A percentile compares a stretch with the other conserved stretches of the same genome.
phyloP scores from a whole-genome alignment of 2,888 invertebrate genomes.

The Leptinotarsa rubiginosa region DNA sequence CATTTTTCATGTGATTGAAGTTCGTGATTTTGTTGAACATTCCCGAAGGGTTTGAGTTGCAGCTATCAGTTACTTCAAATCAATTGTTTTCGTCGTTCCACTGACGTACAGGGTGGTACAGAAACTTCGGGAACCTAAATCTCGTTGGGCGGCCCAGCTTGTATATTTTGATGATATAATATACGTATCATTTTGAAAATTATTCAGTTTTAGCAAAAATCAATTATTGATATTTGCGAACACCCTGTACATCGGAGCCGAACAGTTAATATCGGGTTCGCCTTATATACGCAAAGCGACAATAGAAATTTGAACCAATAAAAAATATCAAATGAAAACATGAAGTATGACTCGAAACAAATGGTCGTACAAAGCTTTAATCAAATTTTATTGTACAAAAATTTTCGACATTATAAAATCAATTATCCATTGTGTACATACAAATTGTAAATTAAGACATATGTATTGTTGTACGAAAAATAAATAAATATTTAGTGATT shows the following conservation, averaged over 20 bases:
- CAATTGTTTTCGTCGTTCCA: not conserved
- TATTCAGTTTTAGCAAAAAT: not conserved
- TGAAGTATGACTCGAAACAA: slow-evolving; percentile 37
- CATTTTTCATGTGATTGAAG: not conserved
- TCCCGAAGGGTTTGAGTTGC: slow-evolving; percentile 33
- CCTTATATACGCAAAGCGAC: slow-evolving; percentile 48
- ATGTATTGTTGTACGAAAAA: slow-evolving; percentile 65
- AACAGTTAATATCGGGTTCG: slow-evolving; percentile 26
- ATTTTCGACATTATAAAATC: slow-evolving; percentile 54
- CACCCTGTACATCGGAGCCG: not conserved
- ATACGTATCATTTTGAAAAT: too few species aligned
- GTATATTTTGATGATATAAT: too few species aligned
- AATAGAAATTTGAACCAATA: slow-evolving; percentile 52
- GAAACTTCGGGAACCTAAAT: too few species aligned
- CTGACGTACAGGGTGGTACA: slow-evolving; percentile 20
- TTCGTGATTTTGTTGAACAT: slow-evolving; percentile 27
- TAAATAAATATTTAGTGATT: slow-evolving; percentile 65
- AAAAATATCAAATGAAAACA: slow-evolving; percentile 45
- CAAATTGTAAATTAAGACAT: slow-evolving; percentile 58
- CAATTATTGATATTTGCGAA: not conserved
- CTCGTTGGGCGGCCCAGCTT: too few species aligned
- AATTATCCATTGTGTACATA: slow-evolving; percentile 58
- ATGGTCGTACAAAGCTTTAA: slow-evolving; percentile 59
- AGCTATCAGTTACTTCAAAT: slow-evolving; percentile 10
- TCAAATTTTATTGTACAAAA: slow-evolving; percentile 63